Conservation (phyloP, 2,797 vertebrate genomes). For the Acanthis flammea region DNA sequence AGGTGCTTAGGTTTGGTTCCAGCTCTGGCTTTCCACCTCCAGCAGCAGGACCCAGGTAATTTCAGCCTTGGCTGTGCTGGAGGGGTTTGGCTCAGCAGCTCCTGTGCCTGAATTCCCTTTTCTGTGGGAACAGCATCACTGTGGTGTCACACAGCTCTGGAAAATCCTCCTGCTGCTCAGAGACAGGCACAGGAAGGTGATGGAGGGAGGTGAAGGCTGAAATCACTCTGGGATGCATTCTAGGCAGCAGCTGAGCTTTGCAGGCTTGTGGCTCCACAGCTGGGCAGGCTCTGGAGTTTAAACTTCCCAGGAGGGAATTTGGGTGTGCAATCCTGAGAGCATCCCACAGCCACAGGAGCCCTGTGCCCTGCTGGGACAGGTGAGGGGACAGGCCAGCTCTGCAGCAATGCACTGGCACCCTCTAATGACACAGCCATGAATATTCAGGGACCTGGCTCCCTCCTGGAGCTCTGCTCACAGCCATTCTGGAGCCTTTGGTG, state of each 20-base stretch:
- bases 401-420: slow-evolving; percentile 10
- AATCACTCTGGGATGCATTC: neutral
- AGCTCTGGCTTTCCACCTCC: neutral
- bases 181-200: neutral
- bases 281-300: rapidly evolving
- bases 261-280: neutral
- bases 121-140: neutral
- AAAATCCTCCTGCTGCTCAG: neutral
- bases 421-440: neutral
- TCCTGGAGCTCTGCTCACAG: neutral
- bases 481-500: neutral
- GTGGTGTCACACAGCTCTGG: neutral
- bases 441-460: rapidly evolving
- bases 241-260: neutral
- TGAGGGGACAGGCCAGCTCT: neutral
- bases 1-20: neutral
- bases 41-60: neutral
- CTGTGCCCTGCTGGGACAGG: neutral
- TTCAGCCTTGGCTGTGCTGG: neutral
- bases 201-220: neutral
- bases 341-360: rapidly evolving
- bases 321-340: neutral
- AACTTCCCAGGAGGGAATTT: neutral
- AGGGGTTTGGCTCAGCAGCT: neutral
- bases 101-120: neutral